These are phyloP conservation scores for Mohoua ochrocephala DNA, from an alignment of 2,113 vertebrate genomes.

Conservation along the genomic window DNA sequence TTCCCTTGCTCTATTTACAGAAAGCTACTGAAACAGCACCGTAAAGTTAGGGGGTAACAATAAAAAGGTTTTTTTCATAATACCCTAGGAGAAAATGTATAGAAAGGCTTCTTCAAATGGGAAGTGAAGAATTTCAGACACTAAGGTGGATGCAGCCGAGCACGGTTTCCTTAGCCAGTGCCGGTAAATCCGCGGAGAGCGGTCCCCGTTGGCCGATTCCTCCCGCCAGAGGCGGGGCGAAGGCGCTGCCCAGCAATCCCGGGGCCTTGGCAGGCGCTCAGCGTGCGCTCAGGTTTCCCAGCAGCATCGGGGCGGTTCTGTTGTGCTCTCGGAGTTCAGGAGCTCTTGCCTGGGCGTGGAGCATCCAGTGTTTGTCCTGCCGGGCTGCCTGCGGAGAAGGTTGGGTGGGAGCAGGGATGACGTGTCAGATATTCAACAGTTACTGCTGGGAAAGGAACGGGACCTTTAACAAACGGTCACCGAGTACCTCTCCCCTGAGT, in stretches of 20 bases:
- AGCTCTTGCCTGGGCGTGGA: background rate
- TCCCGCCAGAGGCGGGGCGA: background rate
- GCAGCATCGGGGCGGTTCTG: accelerated
- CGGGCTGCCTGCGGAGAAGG: background rate
- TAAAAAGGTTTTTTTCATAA: background rate
- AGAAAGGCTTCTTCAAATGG: background rate
- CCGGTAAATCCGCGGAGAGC: accelerated
- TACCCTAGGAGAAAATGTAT: background rate
- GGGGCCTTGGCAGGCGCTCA: background rate
- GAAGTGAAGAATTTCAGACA: background rate
- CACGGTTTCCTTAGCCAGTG: accelerated
- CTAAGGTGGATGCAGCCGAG: background rate
- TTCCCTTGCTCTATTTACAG: background rate
- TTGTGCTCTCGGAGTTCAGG: background rate
- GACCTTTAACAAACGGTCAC: background rate
- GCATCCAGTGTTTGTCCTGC: background rate
- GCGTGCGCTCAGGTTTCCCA: background rate
- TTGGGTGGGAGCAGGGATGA: background rate
- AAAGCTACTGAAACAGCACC: background rate
- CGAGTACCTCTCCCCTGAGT: background rate
- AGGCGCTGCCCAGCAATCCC: accelerated
- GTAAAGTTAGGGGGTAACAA: background rate
- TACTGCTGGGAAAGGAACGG: background rate
- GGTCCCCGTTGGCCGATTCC: accelerated
- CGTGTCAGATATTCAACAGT: background rate